Evolutionary conservation across 2,888 invertebrate species (phyloP).

Genomic region (Oligia strigilis): DNA sequence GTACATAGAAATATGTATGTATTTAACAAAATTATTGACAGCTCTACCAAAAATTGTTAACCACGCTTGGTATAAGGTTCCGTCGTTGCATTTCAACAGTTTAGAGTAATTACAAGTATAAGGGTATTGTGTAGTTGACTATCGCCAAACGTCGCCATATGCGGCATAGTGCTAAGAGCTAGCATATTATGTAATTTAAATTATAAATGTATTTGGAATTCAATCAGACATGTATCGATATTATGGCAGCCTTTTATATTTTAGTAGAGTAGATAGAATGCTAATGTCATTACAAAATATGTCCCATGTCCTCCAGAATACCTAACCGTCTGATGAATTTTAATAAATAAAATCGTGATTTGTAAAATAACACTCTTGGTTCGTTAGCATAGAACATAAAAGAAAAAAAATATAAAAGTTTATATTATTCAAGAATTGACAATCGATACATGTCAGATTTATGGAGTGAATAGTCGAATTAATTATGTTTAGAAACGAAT

Average conservation of each 20-base stretch:
- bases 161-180: slow-evolving; percentile 50
- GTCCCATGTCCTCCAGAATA: not conserved
- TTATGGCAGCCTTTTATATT: not conserved
- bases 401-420: not conserved
- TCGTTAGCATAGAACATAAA: not conserved
- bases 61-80: slow-evolving; percentile 68
- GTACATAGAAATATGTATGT: slow-evolving; percentile 62
- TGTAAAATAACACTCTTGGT: slow-evolving; percentile 7
- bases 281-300: not conserved
- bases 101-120: slow-evolving; percentile 60
- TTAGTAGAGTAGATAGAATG: not conserved
- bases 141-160: slow-evolving; percentile 62
- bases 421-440: not conserved
- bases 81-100: slow-evolving; percentile 64
- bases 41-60: slow-evolving; percentile 74
- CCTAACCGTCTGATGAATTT: not conserved
- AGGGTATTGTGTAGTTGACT: slow-evolving; percentile 61
- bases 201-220: slow-evolving; percentile 25
- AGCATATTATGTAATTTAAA: slow-evolving; percentile 26
- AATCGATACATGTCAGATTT: slow-evolving; percentile 54
- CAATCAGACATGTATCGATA: slow-evolving; percentile 51
- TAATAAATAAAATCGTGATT: not conserved
- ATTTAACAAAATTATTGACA: slow-evolving; percentile 67
- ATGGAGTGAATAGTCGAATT: slow-evolving; percentile 57
- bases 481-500: slow-evolving; percentile 63